A percentile compares a stretch with the other conserved stretches of the same genome.
These are phyloP conservation scores for Pteronotus mesoamericanus DNA, from an alignment of 2,797 vertebrate genomes.

Conservation along the genomic window DNA sequence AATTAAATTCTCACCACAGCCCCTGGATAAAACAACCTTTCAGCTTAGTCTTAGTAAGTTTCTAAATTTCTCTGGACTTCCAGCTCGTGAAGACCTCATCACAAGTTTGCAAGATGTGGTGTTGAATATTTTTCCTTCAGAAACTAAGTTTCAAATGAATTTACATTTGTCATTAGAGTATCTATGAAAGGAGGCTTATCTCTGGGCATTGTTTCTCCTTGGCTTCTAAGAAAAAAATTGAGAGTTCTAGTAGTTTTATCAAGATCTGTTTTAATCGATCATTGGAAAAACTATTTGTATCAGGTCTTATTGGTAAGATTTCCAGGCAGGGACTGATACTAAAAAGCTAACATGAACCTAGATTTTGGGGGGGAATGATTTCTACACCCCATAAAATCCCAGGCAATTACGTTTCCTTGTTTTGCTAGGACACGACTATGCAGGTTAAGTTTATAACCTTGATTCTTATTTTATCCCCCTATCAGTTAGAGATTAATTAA, in stretches of 20 bases:
- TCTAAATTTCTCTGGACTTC: neutral
- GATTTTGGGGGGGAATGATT: neutral
- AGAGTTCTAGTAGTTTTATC: neutral
- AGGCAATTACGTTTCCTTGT: slow-evolving; percentile 38
- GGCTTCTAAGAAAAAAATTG: neutral
- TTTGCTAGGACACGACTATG: slow-evolving; percentile 29
- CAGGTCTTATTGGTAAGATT: slow-evolving; percentile 5
- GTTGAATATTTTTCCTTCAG: neutral
- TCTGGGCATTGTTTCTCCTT: neutral
- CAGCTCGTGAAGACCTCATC: neutral
- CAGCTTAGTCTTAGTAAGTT: neutral
- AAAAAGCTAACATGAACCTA: neutral
- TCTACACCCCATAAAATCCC: neutral
- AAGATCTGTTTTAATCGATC: neutral
- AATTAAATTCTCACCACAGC: neutral
- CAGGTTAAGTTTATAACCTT: slow-evolving; percentile 52
- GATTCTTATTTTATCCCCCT: neutral
- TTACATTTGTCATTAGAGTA: neutral
- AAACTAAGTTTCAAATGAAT: neutral
- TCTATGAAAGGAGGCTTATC: neutral
- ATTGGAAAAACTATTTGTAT: neutral
- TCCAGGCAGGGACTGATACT: neutral
- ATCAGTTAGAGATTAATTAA: slow-evolving; percentile 64
- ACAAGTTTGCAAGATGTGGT: neutral
- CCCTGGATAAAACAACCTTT: neutral